These are phyloP conservation scores for Polyploca ridens DNA, from an alignment of 2,888 invertebrate genomes.

Conservation along the genomic window DNA sequence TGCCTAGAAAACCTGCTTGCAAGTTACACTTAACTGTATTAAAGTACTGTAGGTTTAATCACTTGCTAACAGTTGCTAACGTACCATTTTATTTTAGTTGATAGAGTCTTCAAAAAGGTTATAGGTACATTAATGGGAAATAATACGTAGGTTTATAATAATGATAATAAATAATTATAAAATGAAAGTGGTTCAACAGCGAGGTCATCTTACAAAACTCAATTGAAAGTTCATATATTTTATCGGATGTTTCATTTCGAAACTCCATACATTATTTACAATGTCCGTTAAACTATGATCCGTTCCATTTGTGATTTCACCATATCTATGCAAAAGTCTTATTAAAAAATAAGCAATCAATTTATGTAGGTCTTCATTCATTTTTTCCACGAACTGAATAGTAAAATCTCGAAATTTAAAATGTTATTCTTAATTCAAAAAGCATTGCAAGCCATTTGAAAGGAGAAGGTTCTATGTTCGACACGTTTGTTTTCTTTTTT, in stretches of 20 bases:
- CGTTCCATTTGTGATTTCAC: too few relatives aligned
- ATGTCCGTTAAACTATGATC: not conserved
- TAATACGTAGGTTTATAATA: too few relatives aligned
- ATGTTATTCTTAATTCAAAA: too few relatives aligned
- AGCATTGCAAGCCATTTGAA: too few relatives aligned
- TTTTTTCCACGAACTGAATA: too few relatives aligned
- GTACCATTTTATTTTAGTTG: not conserved
- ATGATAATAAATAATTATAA: not conserved
- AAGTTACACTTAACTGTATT: not conserved
- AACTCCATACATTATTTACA: not conserved
- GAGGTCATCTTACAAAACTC: constrained; percentile 5
- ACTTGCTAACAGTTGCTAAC: not conserved
- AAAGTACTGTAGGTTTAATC: constrained; percentile 1
- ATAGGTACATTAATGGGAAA: too few relatives aligned
- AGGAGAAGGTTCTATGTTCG: too few relatives aligned
- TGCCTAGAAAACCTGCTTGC: not conserved
- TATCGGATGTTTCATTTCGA: not conserved
- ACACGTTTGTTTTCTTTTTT: too few relatives aligned
- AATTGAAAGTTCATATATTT: constrained; percentile 6
- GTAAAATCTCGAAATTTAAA: too few relatives aligned
- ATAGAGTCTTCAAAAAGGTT: not conserved
- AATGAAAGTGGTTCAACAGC: not conserved
- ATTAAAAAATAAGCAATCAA: too few relatives aligned
- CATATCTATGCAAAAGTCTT: too few relatives aligned
- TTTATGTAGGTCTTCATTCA: too few relatives aligned